Conservation (phyloP, 2,113 vertebrate species). For the Pollachius pollachius region DNA sequence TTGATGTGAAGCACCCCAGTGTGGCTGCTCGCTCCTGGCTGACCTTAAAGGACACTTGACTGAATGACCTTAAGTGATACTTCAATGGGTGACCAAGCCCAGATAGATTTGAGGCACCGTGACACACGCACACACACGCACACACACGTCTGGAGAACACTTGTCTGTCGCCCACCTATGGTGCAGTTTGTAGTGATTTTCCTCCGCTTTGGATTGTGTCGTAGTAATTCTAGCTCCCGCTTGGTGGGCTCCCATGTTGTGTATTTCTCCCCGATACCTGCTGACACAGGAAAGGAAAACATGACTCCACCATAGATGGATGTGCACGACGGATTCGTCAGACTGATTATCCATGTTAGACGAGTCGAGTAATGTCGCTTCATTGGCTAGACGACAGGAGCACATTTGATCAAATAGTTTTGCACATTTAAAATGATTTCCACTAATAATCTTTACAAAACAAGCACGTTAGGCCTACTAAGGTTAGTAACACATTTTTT, state of each 20-base stretch:
- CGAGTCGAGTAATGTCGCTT: no score
- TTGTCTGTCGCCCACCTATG: constrained; percentile 81
- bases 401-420: no score
- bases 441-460: no score
- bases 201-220: constrained; percentile 97
- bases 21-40: constrained; percentile 19
- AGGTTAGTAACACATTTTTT: no score
- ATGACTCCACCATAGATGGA: no score
- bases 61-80: constrained; percentile 3
- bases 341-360: no score
- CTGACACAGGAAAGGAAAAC: constrained; percentile 17
- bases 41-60: constrained; percentile 45
- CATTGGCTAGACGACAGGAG: no score
- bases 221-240: constrained; percentile 94
- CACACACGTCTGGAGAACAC: constrained; percentile 11
- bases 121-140: neutral
- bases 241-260: constrained; percentile 99
- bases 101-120: constrained; percentile 2
- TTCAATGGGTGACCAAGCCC: constrained; percentile 8
- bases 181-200: constrained; percentile 99
- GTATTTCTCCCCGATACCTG: constrained; percentile 97
- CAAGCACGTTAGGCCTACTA: no score
- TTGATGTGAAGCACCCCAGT: neutral
- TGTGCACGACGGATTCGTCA: no score
- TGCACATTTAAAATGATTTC: no score